Conservation (phyloP, 2,797 vertebrate genomes). For the Macropus fuliginosus region DNA sequence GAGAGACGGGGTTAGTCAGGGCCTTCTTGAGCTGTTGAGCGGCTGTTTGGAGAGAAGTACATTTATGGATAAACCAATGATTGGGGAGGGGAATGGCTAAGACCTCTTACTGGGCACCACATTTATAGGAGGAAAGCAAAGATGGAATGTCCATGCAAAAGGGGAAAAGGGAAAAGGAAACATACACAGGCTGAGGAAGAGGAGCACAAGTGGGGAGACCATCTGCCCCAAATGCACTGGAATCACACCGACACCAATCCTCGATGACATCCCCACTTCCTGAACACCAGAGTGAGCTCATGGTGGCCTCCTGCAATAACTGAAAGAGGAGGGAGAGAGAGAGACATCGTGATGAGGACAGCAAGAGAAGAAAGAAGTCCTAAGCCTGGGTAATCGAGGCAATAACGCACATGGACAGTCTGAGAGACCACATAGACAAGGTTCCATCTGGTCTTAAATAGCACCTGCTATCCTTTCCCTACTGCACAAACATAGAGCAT, state of each 20-base stretch:
- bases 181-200: slow-evolving; percentile 94
- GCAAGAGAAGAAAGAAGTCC: background rate
- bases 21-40: background rate
- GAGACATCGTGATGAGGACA: rapidly evolving
- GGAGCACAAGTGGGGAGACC: slow-evolving; percentile 97
- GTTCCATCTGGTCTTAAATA: background rate
- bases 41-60: background rate
- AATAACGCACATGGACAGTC: background rate
- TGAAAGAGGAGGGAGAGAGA: slow-evolving; percentile 77
- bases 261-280: slow-evolving; percentile 97
- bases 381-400: background rate
- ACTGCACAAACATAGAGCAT: background rate
- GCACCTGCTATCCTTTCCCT: background rate
- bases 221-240: slow-evolving; percentile 93
- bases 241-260: slow-evolving; percentile 99
- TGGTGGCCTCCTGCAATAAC: slow-evolving; percentile 97
- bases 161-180: background rate
- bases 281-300: slow-evolving; percentile 98
- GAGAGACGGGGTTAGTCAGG: background rate
- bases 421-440: background rate
- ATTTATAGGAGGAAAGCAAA: background rate
- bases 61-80: background rate
- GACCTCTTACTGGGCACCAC: background rate
- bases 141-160: background rate
- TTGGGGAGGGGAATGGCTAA: background rate